Conservation (phyloP, 2,888 invertebrate genomes). For the Cephonodes hylas region DNA sequence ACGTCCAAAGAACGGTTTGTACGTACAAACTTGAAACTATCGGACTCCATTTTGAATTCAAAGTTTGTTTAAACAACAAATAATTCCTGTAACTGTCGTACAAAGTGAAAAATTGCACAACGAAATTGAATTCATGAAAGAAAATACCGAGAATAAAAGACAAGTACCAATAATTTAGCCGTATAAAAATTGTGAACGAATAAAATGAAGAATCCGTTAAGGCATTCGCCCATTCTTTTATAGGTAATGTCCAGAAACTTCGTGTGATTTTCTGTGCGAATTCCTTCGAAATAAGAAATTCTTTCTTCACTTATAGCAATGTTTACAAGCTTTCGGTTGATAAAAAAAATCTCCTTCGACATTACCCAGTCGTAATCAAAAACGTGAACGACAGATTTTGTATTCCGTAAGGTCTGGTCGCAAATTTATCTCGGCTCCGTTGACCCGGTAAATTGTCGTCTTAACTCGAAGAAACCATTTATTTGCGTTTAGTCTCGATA, state of each 20-base stretch:
- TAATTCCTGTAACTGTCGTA: conserved; percentile 5
- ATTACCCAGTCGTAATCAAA: conserved; percentile 42
- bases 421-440: conserved; percentile 63
- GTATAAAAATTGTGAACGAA: background rate
- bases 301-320: background rate
- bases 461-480: conserved; percentile 69
- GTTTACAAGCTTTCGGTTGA: background rate
- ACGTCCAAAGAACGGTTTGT: background rate
- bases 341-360: conserved; percentile 8
- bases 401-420: conserved; percentile 55
- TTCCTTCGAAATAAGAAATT: background rate
- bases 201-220: background rate
- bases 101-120: conserved; percentile 1
- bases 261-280: background rate
- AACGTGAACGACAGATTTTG: conserved; percentile 51
- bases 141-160: background rate
- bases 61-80: conserved; percentile 23
- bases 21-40: background rate
- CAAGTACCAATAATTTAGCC: background rate
- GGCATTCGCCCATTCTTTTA: background rate
- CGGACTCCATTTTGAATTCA: conserved; percentile 22
- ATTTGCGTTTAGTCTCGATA: conserved; percentile 68
- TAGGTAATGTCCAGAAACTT: background rate
- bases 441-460: conserved; percentile 72
- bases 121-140: background rate